Evolutionary conservation across 2,113 vertebrate genomes (phyloP), one percentile per base, ranked within the genome.

Genomic region (Sisor rabdophorus): DNA sequence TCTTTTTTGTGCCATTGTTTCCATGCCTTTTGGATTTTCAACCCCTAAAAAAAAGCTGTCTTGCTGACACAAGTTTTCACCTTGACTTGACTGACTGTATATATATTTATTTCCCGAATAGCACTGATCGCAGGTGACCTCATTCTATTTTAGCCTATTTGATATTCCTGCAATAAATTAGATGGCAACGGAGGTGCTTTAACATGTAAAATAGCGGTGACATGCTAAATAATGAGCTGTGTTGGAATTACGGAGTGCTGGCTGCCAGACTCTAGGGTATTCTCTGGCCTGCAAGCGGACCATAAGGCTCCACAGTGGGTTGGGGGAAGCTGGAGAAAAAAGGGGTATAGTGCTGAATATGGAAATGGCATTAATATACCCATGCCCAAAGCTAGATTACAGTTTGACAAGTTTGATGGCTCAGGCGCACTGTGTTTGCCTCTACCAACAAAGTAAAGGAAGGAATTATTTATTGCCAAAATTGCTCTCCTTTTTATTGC

Each of bases 171-270:
- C 89, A 90, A 93, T 92, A 93, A 92, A 93, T 93, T 87, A 92
- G 88, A 90, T 90, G 90, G 88, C 84, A 79, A 87, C 83, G 85
- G 85, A 73, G 87, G 86, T 89, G 89, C 87, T 91, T 92, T 92
- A 91, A 91, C 90, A 93, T 93, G 91, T 92, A 92, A 92, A 93
- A 90, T 92, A 93, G 91, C 70, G 81, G 88, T 93, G 91, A 92
- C 92, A 93, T 89, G 88, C 89, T 92, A 93, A 93, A 93, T 93
- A 93, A 93, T 92, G 91, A 93, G 92, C 91, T 87, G 36, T 89
- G 85, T 83, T 85, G 82, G 89, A 92, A 92, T 91, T 91, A 91
- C 87, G 81, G 85, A 75, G 87, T 15, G 75, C 80, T 65, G 81
- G 84, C 73, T 71, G 63, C 61, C 55, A 32, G 87, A 80, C 91